phyloP scores from a whole-genome alignment of 1,140 invertebrate genomes.

The Drosophila busckii region DNA sequence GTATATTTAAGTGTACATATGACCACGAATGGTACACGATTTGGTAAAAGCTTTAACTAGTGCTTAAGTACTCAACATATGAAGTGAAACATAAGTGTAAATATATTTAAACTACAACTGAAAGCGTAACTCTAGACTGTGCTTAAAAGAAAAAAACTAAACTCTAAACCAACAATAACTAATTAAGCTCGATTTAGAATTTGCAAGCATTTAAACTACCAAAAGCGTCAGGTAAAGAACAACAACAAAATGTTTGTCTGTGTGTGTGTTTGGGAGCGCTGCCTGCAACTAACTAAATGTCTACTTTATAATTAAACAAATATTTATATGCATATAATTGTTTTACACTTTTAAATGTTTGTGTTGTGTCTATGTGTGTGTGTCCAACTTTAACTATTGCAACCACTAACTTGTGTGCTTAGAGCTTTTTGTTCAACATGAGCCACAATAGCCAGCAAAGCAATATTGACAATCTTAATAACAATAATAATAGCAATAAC shows the following conservation, averaged over 20 bases:
- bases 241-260: constrained; percentile 23
- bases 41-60: constrained; percentile 74
- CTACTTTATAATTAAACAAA: too few relatives aligned
- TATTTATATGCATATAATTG: neutral
- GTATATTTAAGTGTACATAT: constrained; percentile 61
- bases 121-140: constrained; percentile 70
- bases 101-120: constrained; percentile 47
- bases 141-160: constrained; percentile 31
- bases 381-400: constrained; percentile 9
- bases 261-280: constrained; percentile 24
- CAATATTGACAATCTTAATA: constrained; percentile 3
- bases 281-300: constrained; percentile 27
- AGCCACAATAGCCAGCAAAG: constrained; percentile 19
- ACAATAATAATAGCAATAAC: constrained; percentile 21
- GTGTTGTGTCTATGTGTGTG: constrained; percentile 11
- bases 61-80: constrained; percentile 14
- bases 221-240: constrained; percentile 47
- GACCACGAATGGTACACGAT: constrained; percentile 55
- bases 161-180: constrained; percentile 5
- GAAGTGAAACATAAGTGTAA: constrained; percentile 20
- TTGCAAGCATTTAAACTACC: constrained; percentile 35
- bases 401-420: constrained; percentile 6
- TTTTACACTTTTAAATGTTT: constrained; percentile 22
- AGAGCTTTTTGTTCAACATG: constrained; percentile 24
- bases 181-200: constrained; percentile 18